These are phyloP conservation scores for Macrotis lagotis DNA, from an alignment of 2,113 vertebrate species.

Conservation along the genomic window DNA sequence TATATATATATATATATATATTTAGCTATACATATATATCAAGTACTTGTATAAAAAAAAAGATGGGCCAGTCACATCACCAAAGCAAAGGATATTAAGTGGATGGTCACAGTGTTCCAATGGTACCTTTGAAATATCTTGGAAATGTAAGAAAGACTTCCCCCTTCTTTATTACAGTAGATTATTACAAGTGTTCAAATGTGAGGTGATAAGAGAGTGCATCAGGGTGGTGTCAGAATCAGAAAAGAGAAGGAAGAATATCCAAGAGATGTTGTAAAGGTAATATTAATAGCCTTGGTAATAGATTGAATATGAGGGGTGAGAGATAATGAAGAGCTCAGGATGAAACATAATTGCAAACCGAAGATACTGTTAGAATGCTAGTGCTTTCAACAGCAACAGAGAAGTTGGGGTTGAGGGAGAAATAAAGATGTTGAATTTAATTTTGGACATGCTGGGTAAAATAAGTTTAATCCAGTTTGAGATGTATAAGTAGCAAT, in stretches of 20 bases:
- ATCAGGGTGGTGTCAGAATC: neutral
- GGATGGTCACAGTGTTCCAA: neutral
- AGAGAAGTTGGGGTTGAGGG: neutral
- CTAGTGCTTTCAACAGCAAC: neutral
- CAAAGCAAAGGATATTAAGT: neutral
- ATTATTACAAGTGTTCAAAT: neutral
- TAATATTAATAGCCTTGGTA: neutral
- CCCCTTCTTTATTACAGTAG: neutral
- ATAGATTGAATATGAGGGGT: neutral
- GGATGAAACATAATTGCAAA: neutral
- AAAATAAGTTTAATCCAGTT: neutral
- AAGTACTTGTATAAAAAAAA: neutral
- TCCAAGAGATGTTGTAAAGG: neutral
- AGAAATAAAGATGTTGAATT: neutral
- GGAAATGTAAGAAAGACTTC: neutral
- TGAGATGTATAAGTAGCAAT: neutral
- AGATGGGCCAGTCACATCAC: neutral
- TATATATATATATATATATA: no score
- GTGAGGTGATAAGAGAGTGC: neutral
- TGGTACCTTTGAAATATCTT: neutral
- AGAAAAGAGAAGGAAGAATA: neutral
- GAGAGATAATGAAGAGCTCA: neutral
- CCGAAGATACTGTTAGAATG: neutral
- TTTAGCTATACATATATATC: no score
- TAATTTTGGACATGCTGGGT: neutral